A percentile compares a stretch with the other conserved stretches of the same genome.
Conservation (phyloP, 1,140 invertebrate species). For the Stegodyphus dumicola region DNA sequence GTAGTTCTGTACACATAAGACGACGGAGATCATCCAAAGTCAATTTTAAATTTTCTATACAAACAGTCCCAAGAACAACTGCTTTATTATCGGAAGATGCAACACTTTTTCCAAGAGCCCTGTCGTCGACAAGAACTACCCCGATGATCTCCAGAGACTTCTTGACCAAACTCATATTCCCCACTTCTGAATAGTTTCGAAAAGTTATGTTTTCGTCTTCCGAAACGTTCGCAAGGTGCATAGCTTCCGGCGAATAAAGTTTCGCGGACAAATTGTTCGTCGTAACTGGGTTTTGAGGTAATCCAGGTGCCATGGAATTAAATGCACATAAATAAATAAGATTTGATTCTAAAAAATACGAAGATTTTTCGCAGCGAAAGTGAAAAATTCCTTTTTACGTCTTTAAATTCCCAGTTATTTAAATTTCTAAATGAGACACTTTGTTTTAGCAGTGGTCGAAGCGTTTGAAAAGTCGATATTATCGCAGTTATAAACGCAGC, state of each 20-base stretch:
- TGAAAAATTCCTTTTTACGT: no score
- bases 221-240: conserved; percentile 22
- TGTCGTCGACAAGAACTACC: conserved; percentile 43
- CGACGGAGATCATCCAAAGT: conserved; percentile 44
- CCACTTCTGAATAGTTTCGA: neutral
- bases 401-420: no score
- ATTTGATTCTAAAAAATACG: no score
- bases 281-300: neutral
- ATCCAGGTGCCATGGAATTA: conserved; percentile 38
- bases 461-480: no score
- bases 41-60: conserved; percentile 25
- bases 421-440: no score
- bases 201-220: neutral
- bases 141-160: conserved; percentile 45
- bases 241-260: neutral
- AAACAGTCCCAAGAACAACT: conserved; percentile 51
- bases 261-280: conserved; percentile 24
- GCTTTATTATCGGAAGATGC: neutral
- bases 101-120: conserved; percentile 11
- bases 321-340: no score
- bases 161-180: conserved; percentile 9
- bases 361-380: no score
- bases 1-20: conserved; percentile 55
- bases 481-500: no score
- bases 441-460: no score